Base-by-base conservation (phyloP, 1,140 invertebrate species). In the Acyrthosiphon pisum region DNA sequence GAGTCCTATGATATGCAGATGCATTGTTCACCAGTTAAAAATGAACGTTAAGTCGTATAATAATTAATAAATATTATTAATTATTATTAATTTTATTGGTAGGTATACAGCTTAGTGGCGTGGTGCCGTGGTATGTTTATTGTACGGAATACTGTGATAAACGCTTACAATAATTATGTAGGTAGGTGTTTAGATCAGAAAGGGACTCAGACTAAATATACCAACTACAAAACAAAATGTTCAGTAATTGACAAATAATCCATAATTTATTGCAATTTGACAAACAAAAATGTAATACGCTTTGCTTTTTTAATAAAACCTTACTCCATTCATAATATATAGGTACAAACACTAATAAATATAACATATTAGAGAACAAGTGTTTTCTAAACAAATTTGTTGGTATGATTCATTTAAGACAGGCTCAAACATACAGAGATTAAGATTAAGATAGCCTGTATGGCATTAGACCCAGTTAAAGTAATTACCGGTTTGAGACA, bases 331-430 rank as follows among this genome's bases (percentile, higher is more conserved):
- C 35, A 6, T 83, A 41, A 35, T 35, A 35, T 35, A 23, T 53
- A 53, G 6, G 18, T 23, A 84, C 22, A 2, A 44, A 44, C 2
- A 2, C 83, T 26, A 44, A 84, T 84, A 44, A 84, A 84, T 11
- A 44, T 11, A 83, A 76, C n/a, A 76, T 76, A n/a, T 30, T 35
- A 76, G 30, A 18, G 4, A 30, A n/a, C 60, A n/a, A 0, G n/a
- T n/a, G 60, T 76, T 76, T 76, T 76, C 60, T 76, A 76, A 76
- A 76, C 60, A n/a, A 76, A 76, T 76, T n/a, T 76, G 11, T 76
- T 6, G 50, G 22, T 53, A 23, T 6, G 30, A 68, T 68, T n/a
- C n/a, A 76, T 76, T 76, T n/a, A 76, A 76, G 14, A 14, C n/a
- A n/a, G 11, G 6, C 60, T 76, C n/a, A 76, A 18, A n/a, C 14